Base-by-base conservation (phyloP, 2,888 invertebrate genomes). In the Tribolium freemani region DNA sequence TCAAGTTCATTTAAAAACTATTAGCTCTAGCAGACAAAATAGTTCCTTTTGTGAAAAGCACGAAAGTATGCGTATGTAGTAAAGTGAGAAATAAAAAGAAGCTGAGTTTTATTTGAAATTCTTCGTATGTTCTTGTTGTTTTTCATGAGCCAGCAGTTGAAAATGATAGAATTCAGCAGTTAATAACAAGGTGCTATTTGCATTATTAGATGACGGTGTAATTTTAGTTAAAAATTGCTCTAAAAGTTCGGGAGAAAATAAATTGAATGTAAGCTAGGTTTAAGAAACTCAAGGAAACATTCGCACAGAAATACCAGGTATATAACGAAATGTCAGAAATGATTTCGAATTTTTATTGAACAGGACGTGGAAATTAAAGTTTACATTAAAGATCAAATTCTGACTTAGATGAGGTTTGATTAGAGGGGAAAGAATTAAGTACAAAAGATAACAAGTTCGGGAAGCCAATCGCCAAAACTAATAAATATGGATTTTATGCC, bases 401-500 rank as follows among this genome's bases (percentile, higher is more conserved):
- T 13, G 51, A 63, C 38, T 67, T 56, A 31, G 30, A 45, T 54
- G 46, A 54, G 48, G 56, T 54, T 54, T 13, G 48, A 57, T 57
- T 56, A 67, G 67, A 44, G 44, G 56, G 46, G 44, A 66, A 67
- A 48, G 56, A 67, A 67, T 56, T 67, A 67, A 63, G 63, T 51
- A 44, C 31, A 67, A 64, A 56, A 54, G 67, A 56, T 54, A 67
- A 56, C 56, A 57, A 67, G 56, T 67, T 53, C 51, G 66, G 26
- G 44, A 56, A 56, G 57, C 56, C 56, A 67, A 67, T 63, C 31
- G 58, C 53, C 57, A 68, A 57, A 58, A 57, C 68, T 68, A 58
- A 68, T 68, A 68, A 68, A 68, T 68, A 68, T 68, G 68, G 68
- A 68, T 68, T 68, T 68, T 67, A 57, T 57, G 57, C 57, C 48